Conservation (phyloP, 2,113 vertebrate genomes). For the Muntiacus muntjak region DNA sequence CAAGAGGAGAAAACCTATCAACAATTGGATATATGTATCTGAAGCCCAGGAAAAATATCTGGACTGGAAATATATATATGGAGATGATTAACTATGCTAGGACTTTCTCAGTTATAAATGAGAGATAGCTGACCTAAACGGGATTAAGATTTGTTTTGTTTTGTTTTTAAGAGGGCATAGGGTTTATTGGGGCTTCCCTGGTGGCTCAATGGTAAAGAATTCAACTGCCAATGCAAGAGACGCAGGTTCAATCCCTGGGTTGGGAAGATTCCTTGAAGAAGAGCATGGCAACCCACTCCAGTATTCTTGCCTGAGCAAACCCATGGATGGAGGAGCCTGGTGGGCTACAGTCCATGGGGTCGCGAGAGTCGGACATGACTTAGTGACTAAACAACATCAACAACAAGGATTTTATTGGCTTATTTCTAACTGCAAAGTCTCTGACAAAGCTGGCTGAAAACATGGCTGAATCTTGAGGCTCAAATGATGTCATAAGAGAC, state of each 20-base stretch:
- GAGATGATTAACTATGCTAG: neutral
- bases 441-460: neutral
- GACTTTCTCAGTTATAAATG: neutral
- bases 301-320: neutral
- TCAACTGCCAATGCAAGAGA: neutral
- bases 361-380: accelerated
- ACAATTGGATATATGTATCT: neutral
- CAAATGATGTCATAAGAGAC: slow-evolving; percentile 20
- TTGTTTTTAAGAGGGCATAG: neutral
- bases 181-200: neutral
- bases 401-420: neutral
- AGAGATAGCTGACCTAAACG: neutral
- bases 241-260: neutral
- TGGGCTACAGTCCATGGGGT: neutral
- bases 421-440: slow-evolving; percentile 13
- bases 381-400: neutral
- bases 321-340: neutral
- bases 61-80: neutral
- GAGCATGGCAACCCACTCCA: neutral
- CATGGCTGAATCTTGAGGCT: neutral
- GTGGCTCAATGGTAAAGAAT: neutral
- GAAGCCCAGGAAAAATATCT: neutral
- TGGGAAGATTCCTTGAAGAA: neutral
- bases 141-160: neutral
- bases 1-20: neutral